These are phyloP conservation scores for Chymomyza procnemis DNA, from an alignment of 2,888 invertebrate genomes.

Conservation along the genomic window DNA sequence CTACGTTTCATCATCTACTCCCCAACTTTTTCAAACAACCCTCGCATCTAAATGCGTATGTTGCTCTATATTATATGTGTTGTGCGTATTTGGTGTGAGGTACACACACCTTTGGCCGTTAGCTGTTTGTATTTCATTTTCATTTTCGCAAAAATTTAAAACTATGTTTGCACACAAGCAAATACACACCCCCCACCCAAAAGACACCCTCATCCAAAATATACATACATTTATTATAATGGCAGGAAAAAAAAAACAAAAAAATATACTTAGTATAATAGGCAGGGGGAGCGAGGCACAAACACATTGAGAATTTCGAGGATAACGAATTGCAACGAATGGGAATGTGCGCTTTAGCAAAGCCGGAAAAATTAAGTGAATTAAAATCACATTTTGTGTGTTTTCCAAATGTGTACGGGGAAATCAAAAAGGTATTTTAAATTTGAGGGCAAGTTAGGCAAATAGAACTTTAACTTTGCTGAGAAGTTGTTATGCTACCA, in stretches of 20 bases:
- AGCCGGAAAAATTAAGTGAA: not conserved
- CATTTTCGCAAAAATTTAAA: slow-evolving; percentile 59
- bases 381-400: too few relatives aligned
- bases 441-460: too few relatives aligned
- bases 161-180: slow-evolving; percentile 26
- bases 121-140: slow-evolving; percentile 62
- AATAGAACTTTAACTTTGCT: too few relatives aligned
- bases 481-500: too few relatives aligned
- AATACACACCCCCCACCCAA: not conserved
- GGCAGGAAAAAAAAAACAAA: slow-evolving; percentile 20
- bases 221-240: not conserved
- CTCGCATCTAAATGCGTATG: not conserved
- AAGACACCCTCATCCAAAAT: slow-evolving; percentile 21
- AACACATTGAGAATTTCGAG: not conserved
- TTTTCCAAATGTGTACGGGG: too few relatives aligned
- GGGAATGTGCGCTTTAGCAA: not conserved
- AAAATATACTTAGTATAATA: slow-evolving; percentile 40
- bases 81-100: slow-evolving; percentile 5
- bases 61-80: not conserved
- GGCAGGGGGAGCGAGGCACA: not conserved
- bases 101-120: slow-evolving; percentile 26
- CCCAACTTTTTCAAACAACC: too few relatives aligned
- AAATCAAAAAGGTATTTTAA: too few relatives aligned
- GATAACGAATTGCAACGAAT: not conserved
- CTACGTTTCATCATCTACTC: too few relatives aligned